Evolutionary conservation across 2,113 vertebrate genomes (phyloP), one percentile per base, ranked within the genome.

Genomic region (Plectropomus leopardus): DNA sequence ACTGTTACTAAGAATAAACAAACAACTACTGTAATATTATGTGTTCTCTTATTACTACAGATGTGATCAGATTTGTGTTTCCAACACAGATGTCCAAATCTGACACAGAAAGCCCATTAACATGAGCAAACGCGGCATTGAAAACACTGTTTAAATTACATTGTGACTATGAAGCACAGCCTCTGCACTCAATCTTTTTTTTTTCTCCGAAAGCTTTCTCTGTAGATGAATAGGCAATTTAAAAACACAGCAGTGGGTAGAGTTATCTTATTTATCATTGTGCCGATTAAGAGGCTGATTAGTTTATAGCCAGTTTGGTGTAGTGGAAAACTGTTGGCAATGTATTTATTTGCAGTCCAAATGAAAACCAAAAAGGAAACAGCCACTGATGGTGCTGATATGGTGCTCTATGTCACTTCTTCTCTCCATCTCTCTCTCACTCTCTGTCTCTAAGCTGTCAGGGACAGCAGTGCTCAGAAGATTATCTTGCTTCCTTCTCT

Each of bases 221-320:
- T 65, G 72, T 65, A 83, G 91, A 92, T 90, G 90, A 93, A 92
- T 90, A 92, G 91, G 89, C 92, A 91, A 94, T 93, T 92, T 93
- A 63, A 92, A 92, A 92, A 87, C 88, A 83, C 94, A 89, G 90
- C 91, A 89, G 89, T 87, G 76, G 86, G 88, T 88, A 82, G 65
- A 90, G 69, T 92, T 88, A 87, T 92, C 88, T 86, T 86, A 85
- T 93, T 92, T 78, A 84, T 90, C 90, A 88, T 58, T 84, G 84
- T 87, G 78, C 78, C 75, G 88, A 92, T 93, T 92, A 93, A 86
- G 76, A 83, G 63, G 70, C 76, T 88, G 92, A 93, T 92, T 87
- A 86, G 72, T 85, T 88, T 86, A 80, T 72, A 59, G 85, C 69
- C 48, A 80, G 72, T 81, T 76, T 58, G 59, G 42, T 86, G 78